Evolutionary conservation across 2,797 vertebrate genomes (phyloP).

Genomic region (Petrocephalus sullivani): DNA sequence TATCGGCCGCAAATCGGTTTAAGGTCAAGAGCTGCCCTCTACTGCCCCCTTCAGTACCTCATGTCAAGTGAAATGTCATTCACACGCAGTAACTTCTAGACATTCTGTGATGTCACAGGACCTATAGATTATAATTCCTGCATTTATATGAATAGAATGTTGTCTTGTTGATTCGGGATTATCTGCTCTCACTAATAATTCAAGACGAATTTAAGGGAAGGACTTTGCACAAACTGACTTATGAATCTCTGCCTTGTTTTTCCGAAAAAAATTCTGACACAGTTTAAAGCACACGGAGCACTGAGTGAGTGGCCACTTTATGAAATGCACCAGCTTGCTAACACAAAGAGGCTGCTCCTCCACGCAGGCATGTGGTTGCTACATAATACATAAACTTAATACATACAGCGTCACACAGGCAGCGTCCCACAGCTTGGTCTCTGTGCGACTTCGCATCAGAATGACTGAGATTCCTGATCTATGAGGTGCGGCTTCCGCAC

Average conservation of each 20-base stretch:
- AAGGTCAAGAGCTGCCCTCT: not conserved
- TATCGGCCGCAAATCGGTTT: not conserved
- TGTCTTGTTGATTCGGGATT: not conserved
- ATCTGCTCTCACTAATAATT: not conserved
- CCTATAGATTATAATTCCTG: not conserved
- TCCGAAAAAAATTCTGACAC: not conserved
- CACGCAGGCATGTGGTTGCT: not conserved
- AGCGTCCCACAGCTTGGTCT: not conserved
- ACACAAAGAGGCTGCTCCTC: not conserved
- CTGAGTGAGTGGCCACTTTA: not conserved
- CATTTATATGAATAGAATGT: not conserved
- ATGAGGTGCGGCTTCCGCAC: not conserved
- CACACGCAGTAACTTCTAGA: not conserved
- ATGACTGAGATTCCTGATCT: not conserved
- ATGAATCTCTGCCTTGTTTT: not conserved
- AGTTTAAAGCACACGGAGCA: not conserved
- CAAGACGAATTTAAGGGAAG: not conserved
- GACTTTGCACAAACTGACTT: not conserved
- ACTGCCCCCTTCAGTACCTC: not conserved
- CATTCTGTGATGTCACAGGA: not conserved
- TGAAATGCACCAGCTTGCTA: not conserved
- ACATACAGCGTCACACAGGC: not conserved
- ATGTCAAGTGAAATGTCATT: not conserved
- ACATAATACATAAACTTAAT: not conserved
- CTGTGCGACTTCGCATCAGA: no score